Conservation (phyloP, 2,113 vertebrate genomes). For the Turdus rufiventris region DNA sequence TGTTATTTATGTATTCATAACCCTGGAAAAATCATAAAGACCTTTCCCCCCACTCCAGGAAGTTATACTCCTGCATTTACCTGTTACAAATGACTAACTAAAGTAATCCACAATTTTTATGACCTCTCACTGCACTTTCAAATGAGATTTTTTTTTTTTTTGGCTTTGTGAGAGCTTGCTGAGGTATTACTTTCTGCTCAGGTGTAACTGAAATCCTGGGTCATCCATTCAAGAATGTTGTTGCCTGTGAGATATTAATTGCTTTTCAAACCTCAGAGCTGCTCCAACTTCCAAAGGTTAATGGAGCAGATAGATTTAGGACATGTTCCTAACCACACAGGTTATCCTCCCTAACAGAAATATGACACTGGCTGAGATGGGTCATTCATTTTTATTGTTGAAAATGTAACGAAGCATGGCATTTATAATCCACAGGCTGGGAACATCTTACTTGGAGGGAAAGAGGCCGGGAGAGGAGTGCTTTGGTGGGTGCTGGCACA, state of each 20-base stretch:
- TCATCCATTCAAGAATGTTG: conserved; percentile 25
- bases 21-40: conserved; percentile 40
- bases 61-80: conserved; percentile 58
- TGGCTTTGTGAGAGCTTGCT: background rate
- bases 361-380: conserved; percentile 70
- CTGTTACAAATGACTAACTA: conserved; percentile 67
- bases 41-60: conserved; percentile 42
- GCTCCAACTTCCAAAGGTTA: conserved; percentile 72
- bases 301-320: conserved; percentile 76
- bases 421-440: conserved; percentile 63
- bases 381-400: conserved; percentile 77
- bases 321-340: conserved; percentile 57
- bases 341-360: conserved; percentile 76
- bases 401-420: conserved; percentile 73
- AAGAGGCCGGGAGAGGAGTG: background rate
- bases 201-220: conserved; percentile 67
- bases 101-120: conserved; percentile 61
- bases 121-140: conserved; percentile 50
- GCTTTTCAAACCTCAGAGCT: conserved; percentile 57
- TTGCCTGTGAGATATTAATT: conserved; percentile 65
- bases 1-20: conserved; percentile 55
- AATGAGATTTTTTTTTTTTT: background rate
- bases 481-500: background rate
- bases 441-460: conserved; percentile 1
- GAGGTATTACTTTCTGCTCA: conserved; percentile 64